Conservation (phyloP, 2,113 vertebrate genomes). For the Platycercus adscitus region DNA sequence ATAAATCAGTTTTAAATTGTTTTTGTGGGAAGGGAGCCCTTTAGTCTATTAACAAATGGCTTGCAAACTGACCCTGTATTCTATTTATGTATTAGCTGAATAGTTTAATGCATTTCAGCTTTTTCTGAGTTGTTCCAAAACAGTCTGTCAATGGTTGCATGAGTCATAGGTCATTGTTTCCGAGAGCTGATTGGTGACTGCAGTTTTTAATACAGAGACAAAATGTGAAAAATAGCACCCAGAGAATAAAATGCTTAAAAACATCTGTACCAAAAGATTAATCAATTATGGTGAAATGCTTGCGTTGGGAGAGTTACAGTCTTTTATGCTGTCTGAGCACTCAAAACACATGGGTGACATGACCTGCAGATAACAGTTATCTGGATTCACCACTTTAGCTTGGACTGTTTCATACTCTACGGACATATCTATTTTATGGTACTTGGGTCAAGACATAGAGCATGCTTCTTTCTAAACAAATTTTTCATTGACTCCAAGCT, state of each 20-base stretch:
- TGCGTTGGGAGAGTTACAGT: conserved; percentile 14
- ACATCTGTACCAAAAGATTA: conserved; percentile 54
- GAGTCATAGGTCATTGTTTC: conserved; percentile 57
- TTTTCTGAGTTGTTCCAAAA: conserved; percentile 55
- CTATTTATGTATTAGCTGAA: conserved; percentile 62
- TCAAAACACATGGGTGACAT: conserved; percentile 4
- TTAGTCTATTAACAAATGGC: conserved; percentile 56
- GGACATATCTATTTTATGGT: background rate
- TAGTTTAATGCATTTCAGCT: conserved; percentile 58
- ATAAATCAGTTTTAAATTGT: conserved; percentile 60
- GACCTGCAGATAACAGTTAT: conserved; percentile 25
- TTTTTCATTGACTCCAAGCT: background rate
- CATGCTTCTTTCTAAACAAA: background rate
- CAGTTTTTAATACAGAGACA: conserved; percentile 33
- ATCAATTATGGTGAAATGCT: conserved; percentile 30
- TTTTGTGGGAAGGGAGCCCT: conserved; percentile 55
- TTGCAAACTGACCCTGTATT: conserved; percentile 56
- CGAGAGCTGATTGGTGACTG: conserved; percentile 7
- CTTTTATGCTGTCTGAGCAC: background rate
- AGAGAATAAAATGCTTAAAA: conserved; percentile 45
- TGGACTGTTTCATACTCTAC: background rate
- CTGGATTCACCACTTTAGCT: background rate
- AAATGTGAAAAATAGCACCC: conserved; percentile 59
- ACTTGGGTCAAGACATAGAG: background rate
- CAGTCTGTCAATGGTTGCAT: conserved; percentile 58